Conservation (phyloP, 2,888 invertebrate genomes). For the Melanophora roralis region DNA sequence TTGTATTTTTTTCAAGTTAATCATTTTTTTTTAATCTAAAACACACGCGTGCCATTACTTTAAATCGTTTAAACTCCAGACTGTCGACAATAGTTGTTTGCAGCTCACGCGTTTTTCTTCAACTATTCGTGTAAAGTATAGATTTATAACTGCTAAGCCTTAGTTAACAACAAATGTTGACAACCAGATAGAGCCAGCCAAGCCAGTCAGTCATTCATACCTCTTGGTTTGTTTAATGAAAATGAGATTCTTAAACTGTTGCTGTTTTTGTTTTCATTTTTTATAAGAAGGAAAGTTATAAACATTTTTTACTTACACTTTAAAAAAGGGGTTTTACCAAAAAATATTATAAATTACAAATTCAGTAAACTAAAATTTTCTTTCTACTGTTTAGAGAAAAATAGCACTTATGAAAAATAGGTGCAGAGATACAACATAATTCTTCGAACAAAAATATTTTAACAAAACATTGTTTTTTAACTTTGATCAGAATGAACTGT, state of each 20-base stretch:
- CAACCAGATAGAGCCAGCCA: constrained; percentile 38
- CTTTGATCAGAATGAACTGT: too few species aligned
- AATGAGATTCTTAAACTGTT: constrained; percentile 28
- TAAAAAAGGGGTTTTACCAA: too few species aligned
- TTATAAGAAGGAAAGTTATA: too few species aligned
- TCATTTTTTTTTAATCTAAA: constrained; percentile 19
- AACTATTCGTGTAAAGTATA: constrained; percentile 52
- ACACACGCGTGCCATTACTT: constrained; percentile 48
- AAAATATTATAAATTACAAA: too few species aligned
- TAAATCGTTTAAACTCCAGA: constrained; percentile 14
- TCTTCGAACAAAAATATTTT: too few species aligned
- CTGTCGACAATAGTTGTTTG: constrained; percentile 38
- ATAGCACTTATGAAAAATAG: too few species aligned
- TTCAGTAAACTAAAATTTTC: too few species aligned
- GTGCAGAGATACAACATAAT: too few species aligned
- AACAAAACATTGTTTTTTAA: too few species aligned
- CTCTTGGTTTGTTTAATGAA: constrained; percentile 26
- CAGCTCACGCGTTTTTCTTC: constrained; percentile 58
- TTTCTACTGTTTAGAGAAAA: too few species aligned
- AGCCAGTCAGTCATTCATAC: constrained; percentile 24
- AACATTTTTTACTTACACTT: too few species aligned
- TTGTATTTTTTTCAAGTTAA: constrained; percentile 19
- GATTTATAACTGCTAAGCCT: constrained; percentile 46
- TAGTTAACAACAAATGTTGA: constrained; percentile 40
- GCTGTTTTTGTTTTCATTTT: background rate